Conservation (phyloP, 53 echinoderm and acorn worm genomes). For the Zoroaster sp. region DNA sequence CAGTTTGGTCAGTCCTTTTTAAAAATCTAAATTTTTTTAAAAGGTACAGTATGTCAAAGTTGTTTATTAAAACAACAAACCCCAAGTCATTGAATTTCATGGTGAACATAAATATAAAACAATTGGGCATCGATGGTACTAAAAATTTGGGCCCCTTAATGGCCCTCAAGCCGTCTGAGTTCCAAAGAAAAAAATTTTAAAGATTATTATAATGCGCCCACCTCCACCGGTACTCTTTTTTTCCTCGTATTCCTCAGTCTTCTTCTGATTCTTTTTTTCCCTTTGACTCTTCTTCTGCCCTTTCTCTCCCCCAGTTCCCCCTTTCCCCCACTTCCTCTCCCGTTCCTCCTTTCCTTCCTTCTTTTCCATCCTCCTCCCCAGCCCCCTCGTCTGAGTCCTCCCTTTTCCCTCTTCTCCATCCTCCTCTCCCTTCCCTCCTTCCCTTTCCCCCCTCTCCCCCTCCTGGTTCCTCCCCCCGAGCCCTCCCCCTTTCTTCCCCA, state of each 20-base stretch:
- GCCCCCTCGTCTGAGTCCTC: not conserved
- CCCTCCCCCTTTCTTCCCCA: not conserved
- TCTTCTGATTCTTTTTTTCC: not conserved
- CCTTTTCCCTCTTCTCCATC: not conserved
- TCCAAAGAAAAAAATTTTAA: too few species aligned
- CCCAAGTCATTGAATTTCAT: too few species aligned
- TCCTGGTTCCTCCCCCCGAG: not conserved
- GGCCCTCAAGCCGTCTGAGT: too few species aligned
- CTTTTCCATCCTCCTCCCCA: not conserved
- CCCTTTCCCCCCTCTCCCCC: not conserved
- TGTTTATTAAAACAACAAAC: too few species aligned
- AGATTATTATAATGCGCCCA: too few species aligned
- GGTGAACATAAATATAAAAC: too few species aligned
- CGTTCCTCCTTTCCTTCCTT: constrained; percentile 26
- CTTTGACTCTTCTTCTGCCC: not conserved
- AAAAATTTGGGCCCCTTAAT: too few species aligned
- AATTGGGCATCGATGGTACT: too few species aligned
- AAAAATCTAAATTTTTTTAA: too few species aligned
- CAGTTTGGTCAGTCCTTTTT: too few species aligned
- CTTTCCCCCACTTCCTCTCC: not conserved
- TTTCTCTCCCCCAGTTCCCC: not conserved
- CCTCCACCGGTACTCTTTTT: not conserved
- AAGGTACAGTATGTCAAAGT: too few species aligned
- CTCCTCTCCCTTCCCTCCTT: not conserved
- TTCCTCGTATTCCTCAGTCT: not conserved